These are phyloP conservation scores for Rhimphoctona megacephalus DNA, from an alignment of 2,888 invertebrate species.

Conservation along the genomic window DNA sequence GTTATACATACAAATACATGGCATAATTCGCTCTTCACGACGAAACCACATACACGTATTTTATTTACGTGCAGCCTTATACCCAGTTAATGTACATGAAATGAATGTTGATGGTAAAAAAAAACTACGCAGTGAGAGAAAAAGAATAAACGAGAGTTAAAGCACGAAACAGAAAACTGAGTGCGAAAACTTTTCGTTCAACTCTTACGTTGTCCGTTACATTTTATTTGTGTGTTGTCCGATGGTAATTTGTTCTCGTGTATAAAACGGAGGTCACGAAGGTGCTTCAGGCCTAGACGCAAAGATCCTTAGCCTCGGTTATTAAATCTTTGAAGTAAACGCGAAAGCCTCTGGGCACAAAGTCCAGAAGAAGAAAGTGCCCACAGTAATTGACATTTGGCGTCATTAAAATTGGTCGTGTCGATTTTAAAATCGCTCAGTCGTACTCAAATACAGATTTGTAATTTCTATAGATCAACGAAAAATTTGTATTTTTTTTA, in stretches of 20 bases:
- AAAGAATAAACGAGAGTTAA: slow-evolving; percentile 13
- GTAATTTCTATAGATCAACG: background rate
- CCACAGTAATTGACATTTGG: background rate
- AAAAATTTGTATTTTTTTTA: too few relatives aligned
- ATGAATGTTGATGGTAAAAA: slow-evolving; percentile 20
- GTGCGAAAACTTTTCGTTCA: slow-evolving; percentile 52
- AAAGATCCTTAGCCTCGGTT: slow-evolving; percentile 1
- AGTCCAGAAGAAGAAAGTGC: background rate
- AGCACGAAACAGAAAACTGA: slow-evolving; percentile 15
- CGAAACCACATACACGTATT: slow-evolving; percentile 5
- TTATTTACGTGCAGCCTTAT: slow-evolving; percentile 42
- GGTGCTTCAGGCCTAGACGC: slow-evolving; percentile 6
- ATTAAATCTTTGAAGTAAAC: background rate
- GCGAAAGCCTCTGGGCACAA: background rate
- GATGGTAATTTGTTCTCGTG: slow-evolving; percentile 1
- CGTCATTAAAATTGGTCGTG: background rate
- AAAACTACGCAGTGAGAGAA: background rate
- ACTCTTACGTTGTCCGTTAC: slow-evolving; percentile 5
- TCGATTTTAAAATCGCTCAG: background rate
- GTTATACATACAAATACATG: background rate
- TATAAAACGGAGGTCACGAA: background rate
- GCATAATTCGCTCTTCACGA: background rate
- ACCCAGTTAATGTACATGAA: slow-evolving; percentile 25
- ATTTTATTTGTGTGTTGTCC: background rate
- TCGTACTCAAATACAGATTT: background rate